Base-by-base conservation (phyloP, 2,888 invertebrate genomes). In the Sisyra nigra region DNA sequence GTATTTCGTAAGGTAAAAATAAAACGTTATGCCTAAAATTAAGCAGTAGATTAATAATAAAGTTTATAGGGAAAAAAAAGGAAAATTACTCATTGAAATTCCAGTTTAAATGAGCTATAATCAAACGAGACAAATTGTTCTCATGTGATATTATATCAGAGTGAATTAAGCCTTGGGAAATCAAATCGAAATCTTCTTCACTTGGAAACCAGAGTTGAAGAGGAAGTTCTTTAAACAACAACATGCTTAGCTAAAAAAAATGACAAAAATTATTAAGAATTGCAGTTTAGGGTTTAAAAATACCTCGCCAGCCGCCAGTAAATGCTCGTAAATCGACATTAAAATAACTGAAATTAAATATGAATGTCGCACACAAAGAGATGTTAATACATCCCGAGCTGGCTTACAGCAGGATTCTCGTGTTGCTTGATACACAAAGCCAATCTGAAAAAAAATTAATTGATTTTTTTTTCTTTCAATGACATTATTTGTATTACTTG, bases 331-430 rank as follows among this genome's bases (percentile, higher is more conserved):
- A 1, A 80, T 56, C 48, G 68, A 66, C 34, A 62, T 54, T 39
- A 86, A 59, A 31, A 87, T 65, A 48, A 74, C 67, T 1, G 83
- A 80, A 39, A 86, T 62, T 8, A 84, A 66, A 45, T 70, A 66
- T 1, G 84, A 79, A 62, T 85, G 73, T 54, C 72, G 74, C 17
- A 69, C 69, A 2, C 78, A 74, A 41, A 87, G 66, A 54, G 78
- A 77, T 0, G 77, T 69, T 40, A 87, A 61, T 48, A 85, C 66
- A 46, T 82, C 81, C 30, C 80, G 66, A 0, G 80, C 76, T 37
- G 77, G 74, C 61, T 85, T 85, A 3, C 78, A 80, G 56, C 82
- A 83, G 40, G 68, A 67, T 47, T 83, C 82, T 52, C 78, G 71
- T 0, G 83, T 83, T 38, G 70, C 62, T 48, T 68, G 65, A 54